phyloP scores from a whole-genome alignment of 2,797 vertebrate genomes.

The Pseudochirops cupreus region DNA sequence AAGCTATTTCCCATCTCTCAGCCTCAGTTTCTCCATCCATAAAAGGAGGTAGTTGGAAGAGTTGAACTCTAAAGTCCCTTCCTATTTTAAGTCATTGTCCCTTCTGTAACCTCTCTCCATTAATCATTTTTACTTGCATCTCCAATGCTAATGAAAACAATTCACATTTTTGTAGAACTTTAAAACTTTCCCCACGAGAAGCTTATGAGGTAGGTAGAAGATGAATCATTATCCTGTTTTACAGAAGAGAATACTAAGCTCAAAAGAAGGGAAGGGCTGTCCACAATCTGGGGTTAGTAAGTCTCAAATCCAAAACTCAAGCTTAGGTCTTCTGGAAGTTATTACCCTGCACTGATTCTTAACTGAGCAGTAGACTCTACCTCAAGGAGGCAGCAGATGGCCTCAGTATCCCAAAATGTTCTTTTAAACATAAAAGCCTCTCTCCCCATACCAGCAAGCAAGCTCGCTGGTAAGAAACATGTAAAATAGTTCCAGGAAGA shows the following conservation, averaged over 20 bases:
- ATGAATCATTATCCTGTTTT: not conserved
- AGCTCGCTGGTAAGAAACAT: not conserved
- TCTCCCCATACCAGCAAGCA: not conserved
- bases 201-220: not conserved
- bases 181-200: not conserved
- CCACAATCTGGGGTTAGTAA: not conserved
- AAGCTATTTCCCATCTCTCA: too few relatives aligned
- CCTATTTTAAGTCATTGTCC: not conserved
- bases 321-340: not conserved
- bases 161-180: not conserved
- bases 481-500: not conserved
- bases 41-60: not conserved
- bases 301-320: not conserved
- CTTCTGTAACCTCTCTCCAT: not conserved
- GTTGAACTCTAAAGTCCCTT: not conserved
- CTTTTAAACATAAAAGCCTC: not conserved
- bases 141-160: not conserved
- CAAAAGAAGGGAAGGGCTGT: not conserved
- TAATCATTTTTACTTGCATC: not conserved
- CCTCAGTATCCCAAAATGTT: not conserved
- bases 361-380: not conserved
- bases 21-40: not conserved
- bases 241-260: not conserved
- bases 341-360: not conserved
- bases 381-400: not conserved